Evolutionary conservation across 2,888 invertebrate species (phyloP).

Genomic region (Chalcosyrphus nemorum): DNA sequence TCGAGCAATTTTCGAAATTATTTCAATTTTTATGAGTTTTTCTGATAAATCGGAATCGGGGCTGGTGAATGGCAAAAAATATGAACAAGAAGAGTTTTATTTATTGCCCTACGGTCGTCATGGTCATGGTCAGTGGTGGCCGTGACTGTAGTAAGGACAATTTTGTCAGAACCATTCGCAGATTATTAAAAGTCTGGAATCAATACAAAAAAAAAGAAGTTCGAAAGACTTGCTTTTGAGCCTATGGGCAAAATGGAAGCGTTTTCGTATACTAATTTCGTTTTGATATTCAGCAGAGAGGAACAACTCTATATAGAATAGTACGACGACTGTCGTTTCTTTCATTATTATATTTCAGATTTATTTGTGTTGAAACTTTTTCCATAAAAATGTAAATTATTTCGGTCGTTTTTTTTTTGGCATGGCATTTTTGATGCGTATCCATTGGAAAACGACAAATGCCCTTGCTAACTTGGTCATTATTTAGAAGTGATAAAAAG

Average conservation of each 20-base stretch:
- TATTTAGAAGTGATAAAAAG: slow-evolving; percentile 72
- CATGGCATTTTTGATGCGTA: slow-evolving; percentile 66
- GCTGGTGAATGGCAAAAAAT: not conserved
- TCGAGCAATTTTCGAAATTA: slow-evolving; percentile 59
- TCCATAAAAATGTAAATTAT: slow-evolving; percentile 77
- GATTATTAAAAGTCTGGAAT: slow-evolving; percentile 54
- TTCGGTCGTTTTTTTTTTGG: slow-evolving; percentile 60
- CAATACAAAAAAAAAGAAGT: slow-evolving; percentile 55
- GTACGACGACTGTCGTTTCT: no score
- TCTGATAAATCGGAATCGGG: slow-evolving; percentile 24
- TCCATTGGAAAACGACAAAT: slow-evolving; percentile 65
- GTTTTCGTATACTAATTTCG: slow-evolving; percentile 57
- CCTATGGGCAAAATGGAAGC: slow-evolving; percentile 30
- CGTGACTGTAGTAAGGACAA: slow-evolving; percentile 11
- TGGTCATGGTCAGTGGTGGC: slow-evolving; percentile 50
- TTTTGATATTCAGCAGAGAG: slow-evolving; percentile 35
- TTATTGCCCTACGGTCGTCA: slow-evolving; percentile 40
- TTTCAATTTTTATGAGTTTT: slow-evolving; percentile 64
- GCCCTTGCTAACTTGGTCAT: slow-evolving; percentile 67
- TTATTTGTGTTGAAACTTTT: slow-evolving; percentile 75
- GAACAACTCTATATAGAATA: no score
- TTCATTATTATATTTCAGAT: slow-evolving; percentile 67
- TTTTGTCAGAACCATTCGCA: slow-evolving; percentile 31
- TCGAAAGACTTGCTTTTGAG: slow-evolving; percentile 13
- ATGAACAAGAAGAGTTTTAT: slow-evolving; percentile 37